Conservation (phyloP, 2,797 vertebrate species). For the Silurus lanzhouensis region DNA sequence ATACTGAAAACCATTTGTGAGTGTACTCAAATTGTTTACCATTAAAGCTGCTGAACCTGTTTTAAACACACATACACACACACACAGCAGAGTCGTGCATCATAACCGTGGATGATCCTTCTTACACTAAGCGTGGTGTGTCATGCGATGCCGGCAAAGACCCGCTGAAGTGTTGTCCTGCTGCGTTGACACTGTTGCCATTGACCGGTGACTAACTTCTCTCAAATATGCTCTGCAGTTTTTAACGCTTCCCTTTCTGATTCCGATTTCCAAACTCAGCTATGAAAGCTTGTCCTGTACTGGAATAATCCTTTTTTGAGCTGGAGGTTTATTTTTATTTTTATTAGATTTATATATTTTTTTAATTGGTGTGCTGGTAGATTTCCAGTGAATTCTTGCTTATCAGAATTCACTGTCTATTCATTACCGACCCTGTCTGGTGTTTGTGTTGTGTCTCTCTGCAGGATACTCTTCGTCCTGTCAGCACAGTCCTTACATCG, state of each 20-base stretch:
- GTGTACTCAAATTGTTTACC: neutral
- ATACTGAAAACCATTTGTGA: neutral
- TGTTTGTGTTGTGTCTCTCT: slow-evolving; percentile 13
- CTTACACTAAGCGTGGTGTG: slow-evolving; percentile 60
- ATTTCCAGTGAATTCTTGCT: neutral
- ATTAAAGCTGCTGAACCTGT: slow-evolving; percentile 38
- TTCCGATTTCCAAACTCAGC: neutral
- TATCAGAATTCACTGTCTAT: slow-evolving; percentile 25
- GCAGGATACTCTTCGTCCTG: slow-evolving; percentile 28
- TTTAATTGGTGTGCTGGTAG: neutral
- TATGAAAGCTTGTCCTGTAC: neutral
- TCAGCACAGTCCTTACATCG: neutral
- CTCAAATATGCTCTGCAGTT: neutral
- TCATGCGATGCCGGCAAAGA: slow-evolving; percentile 58
- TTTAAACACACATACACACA: neutral
- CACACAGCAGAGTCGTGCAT: slow-evolving; percentile 47
- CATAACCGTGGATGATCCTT: slow-evolving; percentile 59
- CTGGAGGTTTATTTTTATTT: neutral
- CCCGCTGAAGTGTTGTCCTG: slow-evolving; percentile 16
- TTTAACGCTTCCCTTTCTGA: neutral
- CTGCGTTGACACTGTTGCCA: slow-evolving; percentile 24
- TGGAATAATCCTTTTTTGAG: neutral
- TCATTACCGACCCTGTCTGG: slow-evolving; percentile 38
- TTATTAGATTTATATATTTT: neutral
- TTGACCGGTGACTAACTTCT: slow-evolving; percentile 38